These are phyloP conservation scores for Drosophila rubida DNA, from an alignment of 2,888 invertebrate species.

Conservation along the genomic window DNA sequence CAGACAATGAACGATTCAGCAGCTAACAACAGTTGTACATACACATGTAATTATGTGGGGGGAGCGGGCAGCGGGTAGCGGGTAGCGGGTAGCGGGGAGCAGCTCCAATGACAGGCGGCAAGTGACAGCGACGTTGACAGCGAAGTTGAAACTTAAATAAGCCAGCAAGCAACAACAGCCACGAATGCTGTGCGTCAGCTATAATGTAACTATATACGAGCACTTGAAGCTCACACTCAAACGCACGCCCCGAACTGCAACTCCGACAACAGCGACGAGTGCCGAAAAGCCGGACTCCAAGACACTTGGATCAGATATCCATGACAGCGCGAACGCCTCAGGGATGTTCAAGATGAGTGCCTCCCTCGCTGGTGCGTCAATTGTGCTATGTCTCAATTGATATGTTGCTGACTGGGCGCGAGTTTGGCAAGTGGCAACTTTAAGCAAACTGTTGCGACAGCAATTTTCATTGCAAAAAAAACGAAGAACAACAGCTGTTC, in stretches of 20 bases:
- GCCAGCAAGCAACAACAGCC: slow-evolving; percentile 39
- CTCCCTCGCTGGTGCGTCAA: slow-evolving; percentile 14
- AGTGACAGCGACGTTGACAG: slow-evolving; percentile 20
- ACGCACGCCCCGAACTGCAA: too few relatives aligned
- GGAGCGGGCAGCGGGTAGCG: background rate
- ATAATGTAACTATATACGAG: slow-evolving; percentile 63
- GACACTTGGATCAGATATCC: slow-evolving; percentile 13
- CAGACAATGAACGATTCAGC: slow-evolving; percentile 34
- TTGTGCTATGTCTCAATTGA: slow-evolving; percentile 28
- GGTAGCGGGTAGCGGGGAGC: slow-evolving; percentile 4
- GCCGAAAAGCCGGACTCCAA: background rate
- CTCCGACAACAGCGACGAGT: background rate
- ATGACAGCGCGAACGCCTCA: slow-evolving; percentile 6
- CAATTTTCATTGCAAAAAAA: background rate
- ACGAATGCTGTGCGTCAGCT: slow-evolving; percentile 30
- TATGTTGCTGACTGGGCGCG: slow-evolving; percentile 11
- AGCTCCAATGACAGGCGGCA: slow-evolving; percentile 44
- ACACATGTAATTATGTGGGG: background rate
- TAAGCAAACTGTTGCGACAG: slow-evolving; percentile 1
- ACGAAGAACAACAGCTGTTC: too few relatives aligned
- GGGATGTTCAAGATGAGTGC: slow-evolving; percentile 24
- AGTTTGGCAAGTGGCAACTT: slow-evolving; percentile 8
- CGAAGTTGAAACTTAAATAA: slow-evolving; percentile 70
- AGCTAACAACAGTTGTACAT: background rate
- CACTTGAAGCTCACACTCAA: slow-evolving; percentile 45